Percentiles rank a stretch among this genome's conserved stretches.
Evolutionary conservation across 2,888 invertebrate species (phyloP).

Genomic region (Meloe dianella): DNA sequence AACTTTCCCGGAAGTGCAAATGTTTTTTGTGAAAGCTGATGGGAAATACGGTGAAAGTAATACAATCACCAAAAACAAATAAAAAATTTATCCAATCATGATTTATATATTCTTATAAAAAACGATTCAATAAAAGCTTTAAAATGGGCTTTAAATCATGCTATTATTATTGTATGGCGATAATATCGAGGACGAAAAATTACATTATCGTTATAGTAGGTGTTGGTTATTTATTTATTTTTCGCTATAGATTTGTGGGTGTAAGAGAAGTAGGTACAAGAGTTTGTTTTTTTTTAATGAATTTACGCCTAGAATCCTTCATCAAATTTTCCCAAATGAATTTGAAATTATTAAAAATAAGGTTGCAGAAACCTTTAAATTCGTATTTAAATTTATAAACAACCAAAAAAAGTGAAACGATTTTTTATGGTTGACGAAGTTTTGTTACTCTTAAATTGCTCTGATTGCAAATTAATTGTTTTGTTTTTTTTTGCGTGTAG

Average conservation of each 20-base stretch:
- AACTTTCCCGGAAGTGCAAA: conserved; percentile 27
- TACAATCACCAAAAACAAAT: conserved; percentile 13
- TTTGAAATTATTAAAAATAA: neutral
- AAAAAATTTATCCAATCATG: neutral
- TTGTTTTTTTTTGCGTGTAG: conserved; percentile 11
- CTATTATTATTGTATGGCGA: neutral
- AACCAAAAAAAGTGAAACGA: neutral
- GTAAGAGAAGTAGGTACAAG: neutral
- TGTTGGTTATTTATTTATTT: neutral
- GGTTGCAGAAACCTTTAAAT: too few species aligned
- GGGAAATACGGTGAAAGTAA: conserved; percentile 26
- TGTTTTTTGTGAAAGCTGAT: conserved; percentile 23
- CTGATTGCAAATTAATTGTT: conserved; percentile 4
- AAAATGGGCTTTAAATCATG: too few species aligned
- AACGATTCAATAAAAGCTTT: neutral
- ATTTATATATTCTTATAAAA: neutral
- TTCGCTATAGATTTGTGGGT: neutral
- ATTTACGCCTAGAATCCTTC: neutral
- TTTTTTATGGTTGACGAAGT: neutral
- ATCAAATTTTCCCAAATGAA: neutral
- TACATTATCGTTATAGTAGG: neutral
- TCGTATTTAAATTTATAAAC: too few species aligned
- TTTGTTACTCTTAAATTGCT: neutral
- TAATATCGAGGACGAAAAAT: conserved; percentile 5
- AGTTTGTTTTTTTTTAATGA: neutral